These are phyloP conservation scores for Podiceps cristatus DNA, from an alignment of 2,113 vertebrate species.

Conservation along the genomic window DNA sequence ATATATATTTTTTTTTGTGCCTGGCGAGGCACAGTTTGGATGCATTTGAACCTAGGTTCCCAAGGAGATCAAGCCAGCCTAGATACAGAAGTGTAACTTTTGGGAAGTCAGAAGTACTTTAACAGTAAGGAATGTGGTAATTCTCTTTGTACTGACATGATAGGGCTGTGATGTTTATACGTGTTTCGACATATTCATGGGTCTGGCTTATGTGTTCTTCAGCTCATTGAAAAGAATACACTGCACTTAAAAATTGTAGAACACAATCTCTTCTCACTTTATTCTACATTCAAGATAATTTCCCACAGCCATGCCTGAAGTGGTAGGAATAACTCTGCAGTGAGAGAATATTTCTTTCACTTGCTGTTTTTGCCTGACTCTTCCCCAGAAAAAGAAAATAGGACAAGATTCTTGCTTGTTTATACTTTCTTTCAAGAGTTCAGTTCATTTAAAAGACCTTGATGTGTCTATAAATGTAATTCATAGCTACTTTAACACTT, in stretches of 20 bases:
- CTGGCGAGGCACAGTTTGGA: neutral
- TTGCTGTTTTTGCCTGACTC: neutral
- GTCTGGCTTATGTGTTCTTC: neutral
- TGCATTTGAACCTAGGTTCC: neutral
- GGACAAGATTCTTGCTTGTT: neutral
- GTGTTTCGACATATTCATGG: neutral
- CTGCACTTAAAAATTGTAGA: neutral
- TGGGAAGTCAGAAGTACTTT: neutral
- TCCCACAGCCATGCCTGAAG: neutral
- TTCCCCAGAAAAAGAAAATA: neutral
- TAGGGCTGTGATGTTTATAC: neutral
- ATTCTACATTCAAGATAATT: neutral
- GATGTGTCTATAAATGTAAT: neutral
- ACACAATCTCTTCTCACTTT: neutral
- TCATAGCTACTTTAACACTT: neutral
- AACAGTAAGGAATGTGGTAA: neutral
- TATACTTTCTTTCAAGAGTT: neutral
- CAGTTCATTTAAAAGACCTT: neutral
- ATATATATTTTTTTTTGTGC: neutral
- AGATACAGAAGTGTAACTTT: neutral
- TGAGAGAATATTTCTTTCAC: neutral
- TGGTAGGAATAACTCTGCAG: neutral
- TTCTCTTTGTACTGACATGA: neutral
- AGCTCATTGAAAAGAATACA: neutral
- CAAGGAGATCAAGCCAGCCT: neutral